These are phyloP conservation scores for Oryzias woworae DNA, from an alignment of 2,113 vertebrate species.

Conservation along the genomic window DNA sequence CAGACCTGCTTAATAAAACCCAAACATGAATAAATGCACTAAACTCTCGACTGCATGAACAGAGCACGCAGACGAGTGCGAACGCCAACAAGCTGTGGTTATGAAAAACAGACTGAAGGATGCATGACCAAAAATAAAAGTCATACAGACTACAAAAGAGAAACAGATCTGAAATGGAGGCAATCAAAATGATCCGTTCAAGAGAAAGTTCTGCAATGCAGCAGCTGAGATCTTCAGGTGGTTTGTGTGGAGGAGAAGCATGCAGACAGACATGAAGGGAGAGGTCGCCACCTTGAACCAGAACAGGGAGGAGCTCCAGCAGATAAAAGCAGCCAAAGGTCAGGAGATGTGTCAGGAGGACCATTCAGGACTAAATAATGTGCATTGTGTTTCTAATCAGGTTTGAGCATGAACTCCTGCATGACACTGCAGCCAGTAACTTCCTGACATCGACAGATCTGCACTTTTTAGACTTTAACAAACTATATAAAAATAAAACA, in stretches of 20 bases:
- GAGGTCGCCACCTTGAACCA: conserved; percentile 18
- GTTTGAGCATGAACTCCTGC: neutral
- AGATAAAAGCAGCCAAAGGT: conserved; percentile 38
- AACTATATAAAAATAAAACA: neutral
- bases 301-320: conserved; percentile 23
- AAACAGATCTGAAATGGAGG: neutral
- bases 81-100: neutral
- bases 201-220: conserved; percentile 27
- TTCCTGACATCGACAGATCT: neutral
- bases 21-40: too few relatives aligned
- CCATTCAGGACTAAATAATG: neutral
- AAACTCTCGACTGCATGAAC: too few relatives aligned
- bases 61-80: neutral
- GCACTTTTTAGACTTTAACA: neutral
- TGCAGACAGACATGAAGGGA: conserved; percentile 25
- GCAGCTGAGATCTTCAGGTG: conserved; percentile 36
- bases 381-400: neutral
- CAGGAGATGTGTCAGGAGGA: neutral
- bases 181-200: neutral
- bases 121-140: neutral
- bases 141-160: neutral
- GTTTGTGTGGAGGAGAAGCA: conserved; percentile 16
- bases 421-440: neutral
- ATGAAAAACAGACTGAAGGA: too few relatives aligned
- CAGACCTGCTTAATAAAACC: too few relatives aligned